These are phyloP conservation scores for Scolopax mira DNA, from an alignment of 2,113 vertebrate species.

Conservation along the genomic window DNA sequence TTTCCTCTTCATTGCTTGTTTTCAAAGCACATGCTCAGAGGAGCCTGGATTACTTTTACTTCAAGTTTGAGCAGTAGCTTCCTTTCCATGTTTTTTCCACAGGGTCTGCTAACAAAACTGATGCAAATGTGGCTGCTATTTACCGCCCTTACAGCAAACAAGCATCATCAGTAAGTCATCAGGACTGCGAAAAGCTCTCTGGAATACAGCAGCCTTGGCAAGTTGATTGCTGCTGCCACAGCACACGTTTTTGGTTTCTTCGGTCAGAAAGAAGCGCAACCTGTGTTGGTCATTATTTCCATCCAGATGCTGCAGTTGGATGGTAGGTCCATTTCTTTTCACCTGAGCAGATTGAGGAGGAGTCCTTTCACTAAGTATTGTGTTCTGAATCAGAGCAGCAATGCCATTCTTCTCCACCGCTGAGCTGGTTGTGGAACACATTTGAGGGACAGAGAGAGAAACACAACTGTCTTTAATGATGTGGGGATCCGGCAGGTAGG, in stretches of 20 bases:
- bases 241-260: not conserved
- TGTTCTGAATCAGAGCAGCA: not conserved
- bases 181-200: not conserved
- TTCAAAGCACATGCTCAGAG: conserved; percentile 15
- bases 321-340: not conserved
- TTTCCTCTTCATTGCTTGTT: conserved; percentile 26
- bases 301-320: not conserved
- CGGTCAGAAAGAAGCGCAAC: not conserved
- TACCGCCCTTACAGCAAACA: not conserved
- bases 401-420: not conserved
- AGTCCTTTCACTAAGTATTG: not conserved
- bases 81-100: not conserved
- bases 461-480: not conserved
- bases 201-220: not conserved
- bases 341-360: conserved; percentile 25
- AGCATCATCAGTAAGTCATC: not conserved
- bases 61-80: not conserved
- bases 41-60: not conserved
- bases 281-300: not conserved
- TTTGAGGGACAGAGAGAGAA: not conserved
- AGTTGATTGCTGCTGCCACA: not conserved
- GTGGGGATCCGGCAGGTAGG: not conserved
- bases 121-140: not conserved
- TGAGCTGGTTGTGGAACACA: not conserved
- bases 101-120: not conserved